A percentile compares a stretch with the other conserved stretches of the same genome.
Evolutionary conservation across 2,888 invertebrate genomes (phyloP).

Genomic region (Falcaria lacertinaria): DNA sequence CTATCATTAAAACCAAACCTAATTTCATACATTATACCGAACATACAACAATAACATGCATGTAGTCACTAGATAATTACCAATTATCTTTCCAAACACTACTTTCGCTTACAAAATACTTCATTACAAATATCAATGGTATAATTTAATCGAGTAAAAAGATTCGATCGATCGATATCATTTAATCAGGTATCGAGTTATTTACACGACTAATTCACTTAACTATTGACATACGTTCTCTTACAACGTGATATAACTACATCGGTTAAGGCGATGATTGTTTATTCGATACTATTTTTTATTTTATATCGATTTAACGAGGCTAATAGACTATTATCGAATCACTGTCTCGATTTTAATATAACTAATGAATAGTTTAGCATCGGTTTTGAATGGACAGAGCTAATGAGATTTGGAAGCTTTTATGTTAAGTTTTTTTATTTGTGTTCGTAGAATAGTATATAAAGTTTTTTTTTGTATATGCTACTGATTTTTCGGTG

Average conservation of each 20-base stretch:
- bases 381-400: not conserved
- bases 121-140: constrained; percentile 16
- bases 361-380: constrained; percentile 2
- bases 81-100: constrained; percentile 1
- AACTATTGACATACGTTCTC: constrained; percentile 43
- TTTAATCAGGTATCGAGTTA: constrained; percentile 17
- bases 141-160: constrained; percentile 20
- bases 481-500: not conserved
- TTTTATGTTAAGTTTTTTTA: not conserved
- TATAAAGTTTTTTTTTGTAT: not conserved
- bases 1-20: not conserved
- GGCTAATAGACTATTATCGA: constrained; percentile 3
- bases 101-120: constrained; percentile 18
- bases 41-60: not conserved
- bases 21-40: not conserved
- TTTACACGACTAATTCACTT: constrained; percentile 55
- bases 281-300: not conserved
- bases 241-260: constrained; percentile 40
- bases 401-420: constrained; percentile 1
- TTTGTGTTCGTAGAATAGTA: not conserved
- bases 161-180: constrained; percentile 7
- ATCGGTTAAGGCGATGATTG: constrained; percentile 41
- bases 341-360: not conserved
- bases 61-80: constrained; percentile 2
- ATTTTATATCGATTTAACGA: constrained; percentile 1